These are phyloP conservation scores for Drosophila trichaetosa DNA, from an alignment of 2,888 invertebrate genomes.

Conservation along the genomic window DNA sequence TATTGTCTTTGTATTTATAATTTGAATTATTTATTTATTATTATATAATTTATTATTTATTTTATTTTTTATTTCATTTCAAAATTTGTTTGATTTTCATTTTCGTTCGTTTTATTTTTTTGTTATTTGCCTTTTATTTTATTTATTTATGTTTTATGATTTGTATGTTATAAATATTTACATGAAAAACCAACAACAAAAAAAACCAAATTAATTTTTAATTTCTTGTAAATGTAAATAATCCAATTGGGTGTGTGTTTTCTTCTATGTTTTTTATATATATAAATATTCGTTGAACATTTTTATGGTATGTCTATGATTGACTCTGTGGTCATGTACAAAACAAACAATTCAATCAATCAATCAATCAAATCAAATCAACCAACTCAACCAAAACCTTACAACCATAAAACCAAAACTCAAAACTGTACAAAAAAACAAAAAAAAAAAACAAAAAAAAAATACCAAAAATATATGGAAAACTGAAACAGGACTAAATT, in stretches of 20 bases:
- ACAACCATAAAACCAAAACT: conserved; percentile 80
- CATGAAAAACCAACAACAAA: conserved; percentile 52
- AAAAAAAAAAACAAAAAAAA: conserved; percentile 63
- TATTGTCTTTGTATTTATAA: not conserved
- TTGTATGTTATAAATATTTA: conserved; percentile 76
- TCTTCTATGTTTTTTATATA: conserved; percentile 85
- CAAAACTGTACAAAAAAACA: conserved; percentile 79
- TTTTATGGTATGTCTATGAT: conserved; percentile 85
- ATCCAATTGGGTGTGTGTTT: conserved; percentile 86
- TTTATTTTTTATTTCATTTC: conserved; percentile 19
- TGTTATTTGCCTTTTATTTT: conserved; percentile 46
- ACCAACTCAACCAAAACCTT: conserved; percentile 75
- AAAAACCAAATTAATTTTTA: conserved; percentile 72
- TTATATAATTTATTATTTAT: not conserved
- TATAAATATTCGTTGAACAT: conserved; percentile 85
- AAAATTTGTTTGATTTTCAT: conserved; percentile 32
- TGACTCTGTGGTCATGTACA: conserved; percentile 85
- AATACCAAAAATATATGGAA: conserved; percentile 75
- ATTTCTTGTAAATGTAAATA: conserved; percentile 85
- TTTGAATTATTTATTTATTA: conserved; percentile 4
- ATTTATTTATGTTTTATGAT: conserved; percentile 61
- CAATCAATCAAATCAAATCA: conserved; percentile 70
- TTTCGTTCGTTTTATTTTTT: conserved; percentile 26
- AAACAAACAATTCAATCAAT: conserved; percentile 68
- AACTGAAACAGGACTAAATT: conserved; percentile 85